These are phyloP conservation scores for Drosophila sp. DNA, from an alignment of 1,140 invertebrate genomes.

Conservation along the genomic window DNA sequence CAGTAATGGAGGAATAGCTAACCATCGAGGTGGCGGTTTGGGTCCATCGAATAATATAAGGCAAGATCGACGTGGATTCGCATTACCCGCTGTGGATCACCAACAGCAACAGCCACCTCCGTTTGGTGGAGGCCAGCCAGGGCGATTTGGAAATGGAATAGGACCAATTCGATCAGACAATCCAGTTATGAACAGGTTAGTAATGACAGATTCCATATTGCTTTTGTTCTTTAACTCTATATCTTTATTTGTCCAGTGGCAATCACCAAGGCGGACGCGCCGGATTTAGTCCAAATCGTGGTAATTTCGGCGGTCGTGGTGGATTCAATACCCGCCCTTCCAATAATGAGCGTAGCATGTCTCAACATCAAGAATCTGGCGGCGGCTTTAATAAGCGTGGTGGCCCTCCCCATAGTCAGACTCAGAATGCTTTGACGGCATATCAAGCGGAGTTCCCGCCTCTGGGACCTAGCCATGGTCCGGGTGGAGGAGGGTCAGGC, in stretches of 20 bases:
- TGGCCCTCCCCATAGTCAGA: constrained; percentile 40
- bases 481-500: constrained; percentile 42
- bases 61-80: constrained; percentile 72
- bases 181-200: constrained; percentile 44
- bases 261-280: constrained; percentile 74
- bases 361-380: constrained; percentile 30
- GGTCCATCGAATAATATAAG: constrained; percentile 35
- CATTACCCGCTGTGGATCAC: constrained; percentile 62
- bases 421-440: constrained; percentile 84
- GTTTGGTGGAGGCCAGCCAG: constrained; percentile 42
- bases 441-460: constrained; percentile 73
- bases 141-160: constrained; percentile 60
- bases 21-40: constrained; percentile 29
- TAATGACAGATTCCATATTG: not conserved
- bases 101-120: constrained; percentile 51
- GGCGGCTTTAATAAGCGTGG: constrained; percentile 46
- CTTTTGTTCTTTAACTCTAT: not conserved
- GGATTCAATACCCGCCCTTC: constrained; percentile 54
- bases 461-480: constrained; percentile 45
- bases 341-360: constrained; percentile 78
- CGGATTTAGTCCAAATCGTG: constrained; percentile 70
- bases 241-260: constrained; percentile 21
- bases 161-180: constrained; percentile 39
- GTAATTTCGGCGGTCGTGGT: constrained; percentile 72
- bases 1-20: constrained; percentile 23